Evolutionary conservation across 2,888 invertebrate species (phyloP).

Genomic region (Nemotelus pantherinus): DNA sequence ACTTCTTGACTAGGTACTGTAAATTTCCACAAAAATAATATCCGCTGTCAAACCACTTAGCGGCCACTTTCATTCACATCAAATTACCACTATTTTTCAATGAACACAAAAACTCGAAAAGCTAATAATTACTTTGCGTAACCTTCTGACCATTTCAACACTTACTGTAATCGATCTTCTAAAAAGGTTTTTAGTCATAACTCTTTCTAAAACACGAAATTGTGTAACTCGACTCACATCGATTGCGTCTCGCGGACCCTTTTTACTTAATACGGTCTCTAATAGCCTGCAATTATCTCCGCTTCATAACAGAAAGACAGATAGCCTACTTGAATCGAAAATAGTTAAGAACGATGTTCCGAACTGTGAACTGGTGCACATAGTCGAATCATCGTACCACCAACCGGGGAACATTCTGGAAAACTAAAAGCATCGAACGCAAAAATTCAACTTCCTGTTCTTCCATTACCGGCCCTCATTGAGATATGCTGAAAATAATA

Average conservation of each 20-base stretch:
- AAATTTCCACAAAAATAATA: no score
- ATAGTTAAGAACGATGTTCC: neutral
- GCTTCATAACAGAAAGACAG: neutral
- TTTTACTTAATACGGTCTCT: neutral
- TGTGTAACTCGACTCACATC: no score
- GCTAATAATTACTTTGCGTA: no score
- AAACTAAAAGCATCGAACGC: slow-evolving; percentile 11
- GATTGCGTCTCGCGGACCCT: neutral
- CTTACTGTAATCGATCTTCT: slow-evolving; percentile 9
- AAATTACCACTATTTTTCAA: no score
- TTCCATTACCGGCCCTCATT: neutral
- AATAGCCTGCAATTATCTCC: slow-evolving; percentile 17
- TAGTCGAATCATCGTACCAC: neutral
- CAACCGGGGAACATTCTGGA: neutral
- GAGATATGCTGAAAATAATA: neutral
- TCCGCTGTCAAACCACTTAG: no score
- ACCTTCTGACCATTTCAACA: neutral
- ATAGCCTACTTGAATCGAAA: neutral
- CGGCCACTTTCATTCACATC: no score
- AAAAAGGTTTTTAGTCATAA: neutral
- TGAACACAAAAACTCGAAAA: no score
- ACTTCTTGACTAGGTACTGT: no score
- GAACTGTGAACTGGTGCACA: neutral
- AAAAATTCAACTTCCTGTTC: slow-evolving; percentile 33
- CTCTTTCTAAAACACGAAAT: no score